Percentiles rank a stretch among this genome's conserved stretches.
These are phyloP conservation scores for Caenorhabditis virilis DNA, from an alignment of 2,888 invertebrate species.

Conservation along the genomic window DNA sequence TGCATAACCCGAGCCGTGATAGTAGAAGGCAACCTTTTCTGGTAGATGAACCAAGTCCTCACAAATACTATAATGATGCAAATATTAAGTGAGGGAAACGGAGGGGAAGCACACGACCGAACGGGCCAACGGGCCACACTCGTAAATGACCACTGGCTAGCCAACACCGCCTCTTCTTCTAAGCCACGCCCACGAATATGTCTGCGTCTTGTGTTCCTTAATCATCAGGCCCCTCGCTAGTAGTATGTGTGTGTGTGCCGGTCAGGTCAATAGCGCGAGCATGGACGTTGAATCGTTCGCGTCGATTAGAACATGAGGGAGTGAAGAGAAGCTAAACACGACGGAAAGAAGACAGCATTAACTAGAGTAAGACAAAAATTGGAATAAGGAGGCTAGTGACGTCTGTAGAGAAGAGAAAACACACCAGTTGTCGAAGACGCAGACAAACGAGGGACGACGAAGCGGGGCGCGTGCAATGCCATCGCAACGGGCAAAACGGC, in stretches of 20 bases:
- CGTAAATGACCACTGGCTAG: constrained; percentile 7
- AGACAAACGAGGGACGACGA: too few species aligned
- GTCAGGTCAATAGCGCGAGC: neutral
- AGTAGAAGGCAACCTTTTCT: too few species aligned
- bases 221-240: neutral
- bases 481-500: too few species aligned
- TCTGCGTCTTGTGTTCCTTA: neutral
- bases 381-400: too few species aligned
- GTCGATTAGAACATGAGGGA: neutral
- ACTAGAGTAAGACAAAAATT: too few species aligned
- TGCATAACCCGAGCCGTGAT: neutral
- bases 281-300: neutral
- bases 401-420: too few species aligned
- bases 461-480: too few species aligned
- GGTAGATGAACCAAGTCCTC: too few species aligned
- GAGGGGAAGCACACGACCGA: neutral
- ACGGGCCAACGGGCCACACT: constrained; percentile 3
- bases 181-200: constrained; percentile 1
- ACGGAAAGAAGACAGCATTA: too few species aligned
- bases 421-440: too few species aligned
- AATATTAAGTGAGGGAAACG: neutral
- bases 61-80: too few species aligned
- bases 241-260: neutral
- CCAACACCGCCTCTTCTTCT: neutral
- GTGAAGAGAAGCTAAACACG: neutral